These are phyloP conservation scores for Drepana arcuata DNA, from an alignment of 1,140 invertebrate genomes.

Conservation along the genomic window DNA sequence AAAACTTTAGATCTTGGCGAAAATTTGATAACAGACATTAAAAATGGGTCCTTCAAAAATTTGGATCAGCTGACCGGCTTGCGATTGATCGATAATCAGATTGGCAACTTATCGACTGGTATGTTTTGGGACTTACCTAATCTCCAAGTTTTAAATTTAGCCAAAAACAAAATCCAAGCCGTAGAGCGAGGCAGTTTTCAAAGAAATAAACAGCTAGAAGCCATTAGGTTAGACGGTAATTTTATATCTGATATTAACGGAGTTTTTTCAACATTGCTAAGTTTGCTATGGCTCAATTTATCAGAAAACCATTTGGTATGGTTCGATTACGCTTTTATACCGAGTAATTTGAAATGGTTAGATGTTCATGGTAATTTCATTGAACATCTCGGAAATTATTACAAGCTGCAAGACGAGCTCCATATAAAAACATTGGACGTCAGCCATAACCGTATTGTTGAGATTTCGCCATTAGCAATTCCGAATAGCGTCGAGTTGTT, in stretches of 20 bases:
- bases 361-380: conserved; percentile 92
- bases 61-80: conserved; percentile 87
- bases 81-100: conserved; percentile 88
- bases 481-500: conserved; percentile 90
- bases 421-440: conserved; percentile 87
- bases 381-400: conserved; percentile 87
- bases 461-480: conserved; percentile 84
- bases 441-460: conserved; percentile 88
- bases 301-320: conserved; percentile 91
- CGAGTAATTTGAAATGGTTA: conserved; percentile 90
- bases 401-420: conserved; percentile 83
- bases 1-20: conserved; percentile 90
- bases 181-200: conserved; percentile 88
- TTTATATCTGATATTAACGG: conserved; percentile 90
- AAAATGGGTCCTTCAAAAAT: conserved; percentile 87
- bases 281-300: conserved; percentile 88
- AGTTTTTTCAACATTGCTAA: conserved; percentile 84
- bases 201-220: conserved; percentile 84
- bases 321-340: conserved; percentile 93
- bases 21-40: conserved; percentile 86
- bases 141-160: conserved; percentile 88
- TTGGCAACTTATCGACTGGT: conserved; percentile 86
- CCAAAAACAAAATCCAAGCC: conserved; percentile 88
- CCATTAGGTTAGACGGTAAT: conserved; percentile 89
- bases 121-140: conserved; percentile 89